Conservation (phyloP, 2,113 vertebrate genomes). For the Echinops telfairi region DNA sequence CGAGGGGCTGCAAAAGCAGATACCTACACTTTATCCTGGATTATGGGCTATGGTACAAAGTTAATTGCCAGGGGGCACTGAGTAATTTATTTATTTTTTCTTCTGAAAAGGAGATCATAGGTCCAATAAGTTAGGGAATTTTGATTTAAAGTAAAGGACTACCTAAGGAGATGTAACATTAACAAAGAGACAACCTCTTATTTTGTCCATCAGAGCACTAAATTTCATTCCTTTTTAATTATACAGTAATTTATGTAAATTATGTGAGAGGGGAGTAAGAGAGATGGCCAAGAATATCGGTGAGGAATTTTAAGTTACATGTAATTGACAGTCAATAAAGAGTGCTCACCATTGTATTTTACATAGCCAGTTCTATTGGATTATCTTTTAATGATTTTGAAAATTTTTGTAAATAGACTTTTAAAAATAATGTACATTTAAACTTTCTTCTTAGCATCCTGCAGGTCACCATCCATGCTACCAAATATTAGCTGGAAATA, state of each 20-base stretch:
- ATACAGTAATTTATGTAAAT: neutral
- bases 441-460: slow-evolving; percentile 49
- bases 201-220: neutral
- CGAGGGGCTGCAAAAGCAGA: too few species aligned
- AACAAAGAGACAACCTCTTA: neutral
- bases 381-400: slow-evolving; percentile 50
- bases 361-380: slow-evolving; percentile 56
- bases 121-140: too few species aligned
- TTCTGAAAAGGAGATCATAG: too few species aligned
- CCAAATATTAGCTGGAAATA: slow-evolving; percentile 57
- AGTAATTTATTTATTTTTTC: too few species aligned
- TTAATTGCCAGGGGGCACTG: too few species aligned
- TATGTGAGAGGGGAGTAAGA: neutral
- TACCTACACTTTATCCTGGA: too few species aligned
- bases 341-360: neutral
- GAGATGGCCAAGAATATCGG: neutral
- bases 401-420: slow-evolving; percentile 30
- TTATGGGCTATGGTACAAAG: too few species aligned
- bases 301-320: slow-evolving; percentile 23
- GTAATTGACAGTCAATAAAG: neutral
- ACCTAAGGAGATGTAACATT: neutral
- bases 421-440: slow-evolving; percentile 49
- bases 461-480: slow-evolving; percentile 52
- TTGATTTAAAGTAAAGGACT: slow-evolving; percentile 10
- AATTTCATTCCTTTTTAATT: slow-evolving; percentile 1